These are phyloP conservation scores for Caenorhabditis sp. DNA, from an alignment of 2,888 invertebrate genomes.

Conservation along the genomic window DNA sequence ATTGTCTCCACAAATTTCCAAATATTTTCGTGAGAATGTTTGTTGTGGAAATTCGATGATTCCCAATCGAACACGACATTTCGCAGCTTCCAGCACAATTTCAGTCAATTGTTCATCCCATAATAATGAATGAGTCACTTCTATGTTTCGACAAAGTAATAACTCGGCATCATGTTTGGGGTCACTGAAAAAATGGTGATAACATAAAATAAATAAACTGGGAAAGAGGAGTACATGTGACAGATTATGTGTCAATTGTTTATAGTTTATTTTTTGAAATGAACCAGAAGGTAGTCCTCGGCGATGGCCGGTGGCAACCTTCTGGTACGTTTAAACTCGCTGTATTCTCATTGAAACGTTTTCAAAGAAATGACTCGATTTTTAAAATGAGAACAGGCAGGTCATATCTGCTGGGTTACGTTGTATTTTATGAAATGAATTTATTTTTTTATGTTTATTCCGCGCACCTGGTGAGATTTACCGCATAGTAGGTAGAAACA, in stretches of 20 bases:
- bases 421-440: too few species aligned
- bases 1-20: background rate
- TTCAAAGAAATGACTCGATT: too few species aligned
- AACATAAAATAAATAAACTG: background rate
- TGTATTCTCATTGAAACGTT: too few species aligned
- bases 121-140: conserved; percentile 18
- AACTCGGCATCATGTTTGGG: conserved; percentile 22
- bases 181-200: conserved; percentile 21
- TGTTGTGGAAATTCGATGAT: conserved; percentile 22
- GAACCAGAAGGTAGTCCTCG: background rate
- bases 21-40: conserved; percentile 18
- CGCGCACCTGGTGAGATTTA: too few species aligned
- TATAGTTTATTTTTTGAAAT: background rate
- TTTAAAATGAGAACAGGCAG: too few species aligned
- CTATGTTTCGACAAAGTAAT: conserved; percentile 27
- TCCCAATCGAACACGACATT: conserved; percentile 27
- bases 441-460: too few species aligned
- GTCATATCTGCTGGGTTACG: too few species aligned
- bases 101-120: conserved; percentile 34
- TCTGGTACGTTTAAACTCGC: too few species aligned
- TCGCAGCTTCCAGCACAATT: conserved; percentile 22
- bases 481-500: too few species aligned
- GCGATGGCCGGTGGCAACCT: too few species aligned
- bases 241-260: background rate
- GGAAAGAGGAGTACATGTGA: background rate